Percentiles rank a stretch among this genome's conserved stretches.
Conservation (phyloP, 2,888 invertebrate species). For the Drosophila colorata region DNA sequence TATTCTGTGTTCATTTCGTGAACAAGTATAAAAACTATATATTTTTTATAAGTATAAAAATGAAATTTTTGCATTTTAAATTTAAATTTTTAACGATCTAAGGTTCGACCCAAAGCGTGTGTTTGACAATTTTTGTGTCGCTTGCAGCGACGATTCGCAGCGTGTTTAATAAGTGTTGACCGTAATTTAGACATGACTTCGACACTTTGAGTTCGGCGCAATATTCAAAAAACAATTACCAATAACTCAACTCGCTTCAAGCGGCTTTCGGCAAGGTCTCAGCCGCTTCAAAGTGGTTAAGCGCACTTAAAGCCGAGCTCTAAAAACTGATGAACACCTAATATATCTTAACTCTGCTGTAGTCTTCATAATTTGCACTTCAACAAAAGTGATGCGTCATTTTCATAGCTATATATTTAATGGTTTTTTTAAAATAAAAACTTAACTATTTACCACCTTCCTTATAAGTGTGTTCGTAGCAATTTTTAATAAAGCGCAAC, state of each 20-base stretch:
- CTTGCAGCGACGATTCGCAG: not conserved
- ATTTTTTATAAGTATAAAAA: no score
- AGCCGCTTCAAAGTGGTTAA: conserved; percentile 29
- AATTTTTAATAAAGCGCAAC: conserved; percentile 11
- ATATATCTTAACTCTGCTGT: conserved; percentile 6
- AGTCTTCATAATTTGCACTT: conserved; percentile 25
- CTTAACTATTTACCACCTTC: conserved; percentile 12
- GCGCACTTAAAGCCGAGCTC: conserved; percentile 36
- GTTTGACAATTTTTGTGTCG: not conserved
- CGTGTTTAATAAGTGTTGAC: not conserved
- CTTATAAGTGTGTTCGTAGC: not conserved
- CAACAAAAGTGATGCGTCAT: conserved; percentile 53
- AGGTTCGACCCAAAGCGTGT: no score
- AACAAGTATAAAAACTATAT: no score
- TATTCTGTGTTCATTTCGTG: no score
- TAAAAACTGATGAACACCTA: conserved; percentile 14
- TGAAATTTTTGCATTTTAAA: no score
- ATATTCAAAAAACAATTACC: conserved; percentile 29
- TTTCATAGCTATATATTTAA: conserved; percentile 14
- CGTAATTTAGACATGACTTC: conserved; percentile 36
- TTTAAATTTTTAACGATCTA: no score
- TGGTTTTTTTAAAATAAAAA: conserved; percentile 11
- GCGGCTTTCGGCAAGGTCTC: conserved; percentile 38
- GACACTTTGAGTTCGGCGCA: conserved; percentile 11
- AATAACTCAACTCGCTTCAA: conserved; percentile 20